These are phyloP conservation scores for Zaprionus ornatus DNA, from an alignment of 1,140 invertebrate species.

Conservation along the genomic window DNA sequence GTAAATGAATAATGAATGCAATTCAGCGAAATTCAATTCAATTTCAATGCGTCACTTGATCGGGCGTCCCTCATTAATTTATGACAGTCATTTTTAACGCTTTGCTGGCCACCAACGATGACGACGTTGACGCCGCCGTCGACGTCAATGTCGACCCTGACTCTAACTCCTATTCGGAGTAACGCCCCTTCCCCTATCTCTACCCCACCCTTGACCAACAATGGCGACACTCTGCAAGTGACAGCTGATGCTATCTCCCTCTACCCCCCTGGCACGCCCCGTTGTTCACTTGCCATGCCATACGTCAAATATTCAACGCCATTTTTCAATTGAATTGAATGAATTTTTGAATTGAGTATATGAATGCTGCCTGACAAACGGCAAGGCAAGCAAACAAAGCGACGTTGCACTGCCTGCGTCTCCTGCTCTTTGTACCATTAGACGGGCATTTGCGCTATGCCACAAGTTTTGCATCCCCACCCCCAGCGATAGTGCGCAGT, in stretches of 20 bases:
- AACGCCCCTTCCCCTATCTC: neutral
- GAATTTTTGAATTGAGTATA: constrained; percentile 69
- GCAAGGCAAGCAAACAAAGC: constrained; percentile 36
- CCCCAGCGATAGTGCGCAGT: no score
- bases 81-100: constrained; percentile 80
- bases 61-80: constrained; percentile 72
- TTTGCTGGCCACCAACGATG: constrained; percentile 62
- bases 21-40: constrained; percentile 79
- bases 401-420: neutral
- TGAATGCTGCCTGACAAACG: constrained; percentile 49
- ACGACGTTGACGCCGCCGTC: constrained; percentile 16
- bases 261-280: neutral
- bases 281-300: constrained; percentile 27
- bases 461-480: no score
- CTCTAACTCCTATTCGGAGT: neutral
- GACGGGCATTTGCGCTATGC: neutral
- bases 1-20: constrained; percentile 81
- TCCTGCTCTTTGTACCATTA: neutral
- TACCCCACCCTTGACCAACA: neutral
- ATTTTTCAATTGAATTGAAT: constrained; percentile 81
- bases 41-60: constrained; percentile 74
- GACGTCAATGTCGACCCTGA: neutral
- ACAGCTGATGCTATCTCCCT: constrained; percentile 56
- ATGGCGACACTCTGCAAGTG: constrained; percentile 47
- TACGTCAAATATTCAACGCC: constrained; percentile 71